Conservation (phyloP, 2,888 invertebrate genomes). For the Eueremaeus valkanovi region DNA sequence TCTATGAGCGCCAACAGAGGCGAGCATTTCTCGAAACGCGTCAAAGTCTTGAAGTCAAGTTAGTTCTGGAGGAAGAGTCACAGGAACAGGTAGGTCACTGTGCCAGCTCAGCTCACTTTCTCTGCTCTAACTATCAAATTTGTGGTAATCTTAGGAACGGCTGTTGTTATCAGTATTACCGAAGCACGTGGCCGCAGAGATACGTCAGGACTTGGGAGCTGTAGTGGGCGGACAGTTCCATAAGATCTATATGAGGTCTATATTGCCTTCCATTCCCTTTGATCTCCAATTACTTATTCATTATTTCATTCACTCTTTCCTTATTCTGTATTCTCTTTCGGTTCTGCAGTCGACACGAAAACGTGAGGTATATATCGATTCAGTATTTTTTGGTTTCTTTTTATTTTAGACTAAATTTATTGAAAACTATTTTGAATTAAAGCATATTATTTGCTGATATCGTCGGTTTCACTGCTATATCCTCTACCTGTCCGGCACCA, state of each 20-base stretch:
- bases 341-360: slow-evolving; percentile 59
- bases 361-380: slow-evolving; percentile 69
- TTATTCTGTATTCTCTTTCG: slow-evolving; percentile 9
- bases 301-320: background rate
- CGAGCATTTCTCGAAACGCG: slow-evolving; percentile 84
- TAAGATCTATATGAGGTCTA: slow-evolving; percentile 91
- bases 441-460: slow-evolving; percentile 97
- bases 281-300: background rate
- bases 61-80: slow-evolving; percentile 88
- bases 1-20: slow-evolving; percentile 79
- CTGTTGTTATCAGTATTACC: slow-evolving; percentile 86
- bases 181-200: slow-evolving; percentile 92
- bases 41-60: slow-evolving; percentile 82
- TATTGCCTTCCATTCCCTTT: too few species aligned
- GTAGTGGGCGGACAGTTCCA: slow-evolving; percentile 89
- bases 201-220: slow-evolving; percentile 84
- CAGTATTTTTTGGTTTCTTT: background rate
- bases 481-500: slow-evolving; percentile 89
- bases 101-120: background rate
- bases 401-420: background rate
- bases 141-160: slow-evolving; percentile 68
- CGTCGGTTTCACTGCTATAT: slow-evolving; percentile 94
- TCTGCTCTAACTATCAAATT: background rate
- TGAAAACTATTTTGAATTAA: slow-evolving; percentile 49
- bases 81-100: slow-evolving; percentile 69